Evolutionary conservation across 2,113 vertebrate species (phyloP), one percentile per base, ranked within the genome.

Genomic region (Albula glossodonta): DNA sequence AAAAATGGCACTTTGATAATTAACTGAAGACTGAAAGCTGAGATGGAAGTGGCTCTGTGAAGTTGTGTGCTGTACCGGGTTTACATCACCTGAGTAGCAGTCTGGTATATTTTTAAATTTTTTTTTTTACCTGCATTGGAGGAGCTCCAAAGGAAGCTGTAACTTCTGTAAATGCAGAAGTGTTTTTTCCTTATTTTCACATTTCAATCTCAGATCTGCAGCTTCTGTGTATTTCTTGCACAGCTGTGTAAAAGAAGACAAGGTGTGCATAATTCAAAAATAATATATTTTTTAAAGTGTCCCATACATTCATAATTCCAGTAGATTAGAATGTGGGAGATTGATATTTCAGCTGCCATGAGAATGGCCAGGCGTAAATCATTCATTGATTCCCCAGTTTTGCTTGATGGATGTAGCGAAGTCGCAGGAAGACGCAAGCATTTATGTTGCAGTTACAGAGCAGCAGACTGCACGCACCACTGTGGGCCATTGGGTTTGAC

Each of bases 251-350:
- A 70, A 49, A 6, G 78, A 85, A 49, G 51, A 51, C 17, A 3
- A 19, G 17, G 52, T 25, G 17, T 70, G 49, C 79, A 84, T 83
- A 80, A 84, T 81, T 84, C 25, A 87, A 52, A 60, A 49, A 51
- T 51, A 66, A 83, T 87, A 83, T 79, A 83, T 84, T 84, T 79
- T 87, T 87, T 86, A 83, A 83, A 86, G 50, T 25, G 7, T 48
- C 60, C 1, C 74, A 10, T 84, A 10, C 83, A 57, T 86, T 41
- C 48, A 31, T 78, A 79, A 86, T 84, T 57, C 52, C 50, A 53
- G 82, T 51, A 51, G n/a, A 53, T 83, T 51, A 82, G 60, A 52
- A 51, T 84, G 8, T 31, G 70, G 8, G n/a, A 31, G 70, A 74
- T 74, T 74, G 51, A 51, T 78, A 79, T 84, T 83, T 70, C n/a